Conservation (phyloP, 2,888 invertebrate genomes). For the Phengaris alcon region DNA sequence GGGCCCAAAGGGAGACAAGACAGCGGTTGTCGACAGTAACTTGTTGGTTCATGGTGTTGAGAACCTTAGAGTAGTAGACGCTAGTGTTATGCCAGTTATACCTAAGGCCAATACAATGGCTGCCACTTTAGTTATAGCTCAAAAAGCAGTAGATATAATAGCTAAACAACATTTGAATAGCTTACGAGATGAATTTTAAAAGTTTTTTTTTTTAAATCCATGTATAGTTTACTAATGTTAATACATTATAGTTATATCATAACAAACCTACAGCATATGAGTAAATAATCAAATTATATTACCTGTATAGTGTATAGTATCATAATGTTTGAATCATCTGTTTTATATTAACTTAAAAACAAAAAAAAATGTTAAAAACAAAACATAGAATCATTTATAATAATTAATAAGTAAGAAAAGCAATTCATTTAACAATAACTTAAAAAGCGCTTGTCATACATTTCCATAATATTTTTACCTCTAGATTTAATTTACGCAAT, state of each 20-base stretch:
- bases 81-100: slow-evolving; percentile 75
- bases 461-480: neutral
- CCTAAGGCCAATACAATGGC: slow-evolving; percentile 80
- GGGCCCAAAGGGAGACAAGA: slow-evolving; percentile 70
- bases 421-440: no score
- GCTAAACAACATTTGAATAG: slow-evolving; percentile 45
- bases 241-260: no score
- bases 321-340: no score
- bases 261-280: no score
- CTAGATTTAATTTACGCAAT: neutral
- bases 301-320: no score
- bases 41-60: slow-evolving; percentile 75
- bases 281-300: no score
- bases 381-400: neutral
- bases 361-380: no score
- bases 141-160: slow-evolving; percentile 70
- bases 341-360: no score
- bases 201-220: neutral
- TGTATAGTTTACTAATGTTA: no score
- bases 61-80: slow-evolving; percentile 74
- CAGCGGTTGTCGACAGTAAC: slow-evolving; percentile 72
- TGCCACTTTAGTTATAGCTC: slow-evolving; percentile 71
- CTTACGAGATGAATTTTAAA: slow-evolving; percentile 49
- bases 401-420: no score
- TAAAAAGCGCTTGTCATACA: neutral